A percentile compares a stretch with the other conserved stretches of the same genome.
Conservation (phyloP, 2,113 vertebrate species). For the Rhinopomastus cyanomelas region DNA sequence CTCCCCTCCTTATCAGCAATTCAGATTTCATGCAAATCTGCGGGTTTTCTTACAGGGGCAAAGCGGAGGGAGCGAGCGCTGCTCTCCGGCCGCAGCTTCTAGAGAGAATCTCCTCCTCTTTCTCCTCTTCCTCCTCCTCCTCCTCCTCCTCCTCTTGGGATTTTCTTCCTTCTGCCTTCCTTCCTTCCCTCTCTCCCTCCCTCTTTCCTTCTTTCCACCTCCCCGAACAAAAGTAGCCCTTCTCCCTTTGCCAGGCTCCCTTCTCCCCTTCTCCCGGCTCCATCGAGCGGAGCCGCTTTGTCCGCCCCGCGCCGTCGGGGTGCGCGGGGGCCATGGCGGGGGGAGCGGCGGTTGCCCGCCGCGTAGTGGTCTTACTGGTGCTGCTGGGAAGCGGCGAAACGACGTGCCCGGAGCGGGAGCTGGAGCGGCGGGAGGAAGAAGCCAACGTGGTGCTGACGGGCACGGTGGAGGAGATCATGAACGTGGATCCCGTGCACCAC, state of each 20-base stretch:
- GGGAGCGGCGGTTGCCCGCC: slow-evolving; percentile 48
- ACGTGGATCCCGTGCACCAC: slow-evolving; percentile 95
- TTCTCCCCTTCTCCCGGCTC: slow-evolving; percentile 25
- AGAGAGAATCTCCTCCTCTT: neutral
- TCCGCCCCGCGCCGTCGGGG: neutral
- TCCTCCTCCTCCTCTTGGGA: slow-evolving; percentile 33
- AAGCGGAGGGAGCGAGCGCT: neutral
- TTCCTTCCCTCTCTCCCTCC: neutral
- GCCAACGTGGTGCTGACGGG: slow-evolving; percentile 94
- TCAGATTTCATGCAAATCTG: slow-evolving; percentile 87
- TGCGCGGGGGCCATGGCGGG: neutral
- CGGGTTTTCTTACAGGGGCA: slow-evolving; percentile 58
- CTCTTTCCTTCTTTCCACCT: slow-evolving; percentile 27
- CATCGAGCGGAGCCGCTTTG: slow-evolving; percentile 30
- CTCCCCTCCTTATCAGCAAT: slow-evolving; percentile 82
- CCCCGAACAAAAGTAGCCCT: slow-evolving; percentile 54
- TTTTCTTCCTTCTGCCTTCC: slow-evolving; percentile 30
- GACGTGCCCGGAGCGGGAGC: slow-evolving; percentile 85
- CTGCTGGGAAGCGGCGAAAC: slow-evolving; percentile 67
- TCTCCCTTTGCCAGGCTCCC: neutral
- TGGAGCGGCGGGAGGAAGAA: slow-evolving; percentile 91
- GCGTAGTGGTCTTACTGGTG: slow-evolving; percentile 70
- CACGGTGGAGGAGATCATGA: slow-evolving; percentile 95
- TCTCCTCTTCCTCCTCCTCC: neutral
- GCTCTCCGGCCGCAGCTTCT: neutral